Base-by-base conservation (phyloP, 2,113 vertebrate species). In the Aldabrachelys gigantea region DNA sequence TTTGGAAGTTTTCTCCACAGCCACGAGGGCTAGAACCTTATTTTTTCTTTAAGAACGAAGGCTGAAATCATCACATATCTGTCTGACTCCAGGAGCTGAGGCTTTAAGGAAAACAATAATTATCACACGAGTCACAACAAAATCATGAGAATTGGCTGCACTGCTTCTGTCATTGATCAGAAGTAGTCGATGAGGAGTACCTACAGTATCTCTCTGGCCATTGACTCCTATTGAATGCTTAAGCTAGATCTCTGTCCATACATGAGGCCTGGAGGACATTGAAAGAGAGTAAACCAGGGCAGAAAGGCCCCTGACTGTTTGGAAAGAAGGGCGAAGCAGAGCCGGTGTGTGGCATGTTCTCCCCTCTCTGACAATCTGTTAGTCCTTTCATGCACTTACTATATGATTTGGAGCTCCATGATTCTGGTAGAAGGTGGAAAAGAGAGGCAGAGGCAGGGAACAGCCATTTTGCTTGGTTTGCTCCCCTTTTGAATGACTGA, bases 401-500 rank as follows among this genome's bases (percentile, higher is more conserved):
- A 19, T 31, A 41, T 85, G 27, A 54, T 76, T 19, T 87, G 31
- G 79, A 31, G 14, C 72, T 93, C 90, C 8, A 4, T 53, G 22
- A 47, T 16, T 54, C 59, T 90, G 41, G 41, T 5, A 88, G 5
- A 1, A 1, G 3, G 3, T 80, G 47, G 89, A 88, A 29, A 94
- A 25, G 1, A 89, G 47, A 10, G 81, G 0, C 1, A 85, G 31
- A 3, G n/a, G 17, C 85, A 81, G 1, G 22, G 1, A 3, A 1
- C n/a, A 35, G 19, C 44, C 47, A 25, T 57, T 19, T 2, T 4
- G 9, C n/a, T 7, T 2, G 1, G 0, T n/a, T 0, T 29, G 35
- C 84, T 53, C n/a, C 8, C 31, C 9, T 29, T 56, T 65, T n/a
- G 62, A 31, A 6, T 65, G 31, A 31, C 31, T 35, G 31, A 65